These are phyloP conservation scores for Dynastes maya DNA, from an alignment of 2,888 invertebrate species.

Conservation along the genomic window DNA sequence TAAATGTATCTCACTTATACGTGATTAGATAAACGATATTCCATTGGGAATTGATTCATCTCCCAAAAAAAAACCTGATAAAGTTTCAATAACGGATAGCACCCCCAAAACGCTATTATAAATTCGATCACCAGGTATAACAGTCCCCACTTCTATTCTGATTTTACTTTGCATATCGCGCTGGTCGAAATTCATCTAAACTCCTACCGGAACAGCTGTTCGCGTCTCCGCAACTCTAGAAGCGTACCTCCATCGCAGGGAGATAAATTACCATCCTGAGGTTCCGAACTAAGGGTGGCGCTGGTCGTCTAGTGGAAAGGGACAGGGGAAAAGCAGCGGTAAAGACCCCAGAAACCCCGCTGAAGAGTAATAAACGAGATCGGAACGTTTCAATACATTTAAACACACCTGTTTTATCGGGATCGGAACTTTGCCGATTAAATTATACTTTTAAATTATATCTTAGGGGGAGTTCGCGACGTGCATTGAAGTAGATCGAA, in stretches of 20 bases:
- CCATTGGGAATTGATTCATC: no score
- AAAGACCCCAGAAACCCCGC: not conserved
- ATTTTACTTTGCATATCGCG: no score
- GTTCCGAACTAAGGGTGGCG: not conserved
- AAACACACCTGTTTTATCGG: constrained; percentile 57
- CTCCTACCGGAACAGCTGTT: not conserved
- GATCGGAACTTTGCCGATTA: constrained; percentile 58
- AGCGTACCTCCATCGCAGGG: not conserved
- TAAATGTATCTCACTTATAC: no score
- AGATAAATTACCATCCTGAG: constrained; percentile 31
- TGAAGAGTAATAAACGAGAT: constrained; percentile 46
- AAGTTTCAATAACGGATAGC: no score
- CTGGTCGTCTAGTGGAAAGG: not conserved
- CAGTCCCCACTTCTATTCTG: no score
- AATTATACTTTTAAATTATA: constrained; percentile 60
- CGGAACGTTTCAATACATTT: constrained; percentile 56
- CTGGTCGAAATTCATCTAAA: no score
- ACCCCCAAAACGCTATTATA: no score
- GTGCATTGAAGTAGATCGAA: constrained; percentile 10
- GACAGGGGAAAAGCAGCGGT: not conserved
- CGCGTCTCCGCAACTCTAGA: constrained; percentile 8
- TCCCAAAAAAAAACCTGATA: no score
- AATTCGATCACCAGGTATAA: no score
- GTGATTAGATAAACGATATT: no score
- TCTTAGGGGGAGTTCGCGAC: constrained; percentile 32